phyloP scores from a whole-genome alignment of 2,797 vertebrate genomes.

The Tapera naevia region DNA sequence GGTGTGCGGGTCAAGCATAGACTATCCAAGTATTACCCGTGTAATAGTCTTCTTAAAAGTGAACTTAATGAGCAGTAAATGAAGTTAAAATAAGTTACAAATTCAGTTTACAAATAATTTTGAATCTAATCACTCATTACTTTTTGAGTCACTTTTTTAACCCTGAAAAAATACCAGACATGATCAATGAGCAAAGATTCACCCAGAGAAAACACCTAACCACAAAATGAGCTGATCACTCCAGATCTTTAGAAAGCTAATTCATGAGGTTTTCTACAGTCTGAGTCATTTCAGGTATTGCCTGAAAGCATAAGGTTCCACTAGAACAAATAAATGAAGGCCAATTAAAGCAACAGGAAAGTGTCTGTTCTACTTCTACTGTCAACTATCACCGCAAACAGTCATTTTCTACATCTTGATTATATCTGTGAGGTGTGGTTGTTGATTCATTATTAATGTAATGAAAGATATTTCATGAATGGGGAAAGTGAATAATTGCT shows the following conservation, averaged over 20 bases:
- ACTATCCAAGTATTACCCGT: too few relatives aligned
- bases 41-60: background rate
- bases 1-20: accelerated
- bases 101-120: background rate
- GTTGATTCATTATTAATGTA: background rate
- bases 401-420: accelerated
- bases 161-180: too few relatives aligned
- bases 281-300: background rate
- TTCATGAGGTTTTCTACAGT: background rate
- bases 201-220: background rate
- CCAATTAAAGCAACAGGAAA: background rate
- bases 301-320: background rate
- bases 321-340: background rate
- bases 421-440: background rate
- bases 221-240: background rate
- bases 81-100: background rate
- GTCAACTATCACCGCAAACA: background rate
- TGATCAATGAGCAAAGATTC: too few relatives aligned
- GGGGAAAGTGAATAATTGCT: background rate
- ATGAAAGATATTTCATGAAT: background rate
- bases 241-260: background rate
- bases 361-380: background rate
- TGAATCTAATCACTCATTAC: background rate
- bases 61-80: background rate
- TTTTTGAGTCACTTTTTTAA: background rate